These are phyloP conservation scores for Champsocephalus gunnari DNA, from an alignment of 2,797 vertebrate genomes.

Conservation along the genomic window DNA sequence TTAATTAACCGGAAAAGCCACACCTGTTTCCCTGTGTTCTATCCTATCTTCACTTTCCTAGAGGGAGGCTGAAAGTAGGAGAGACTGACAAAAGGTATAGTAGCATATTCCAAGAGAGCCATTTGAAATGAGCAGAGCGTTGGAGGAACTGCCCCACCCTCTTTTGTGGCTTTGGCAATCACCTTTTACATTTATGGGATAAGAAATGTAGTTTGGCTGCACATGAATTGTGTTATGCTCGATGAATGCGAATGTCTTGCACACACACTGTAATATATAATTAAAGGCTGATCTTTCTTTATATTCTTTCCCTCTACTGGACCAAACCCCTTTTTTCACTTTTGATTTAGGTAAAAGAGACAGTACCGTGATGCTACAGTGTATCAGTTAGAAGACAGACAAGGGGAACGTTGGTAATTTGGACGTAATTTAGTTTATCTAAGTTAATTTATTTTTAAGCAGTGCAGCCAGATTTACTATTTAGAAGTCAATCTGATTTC, in stretches of 20 bases:
- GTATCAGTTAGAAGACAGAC: conserved; percentile 23
- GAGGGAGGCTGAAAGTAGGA: not conserved
- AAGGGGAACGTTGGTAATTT: conserved; percentile 30
- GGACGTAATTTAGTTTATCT: conserved; percentile 42
- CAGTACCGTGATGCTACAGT: not conserved
- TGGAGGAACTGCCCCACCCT: conserved; percentile 45
- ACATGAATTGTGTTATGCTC: not conserved
- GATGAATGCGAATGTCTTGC: not conserved
- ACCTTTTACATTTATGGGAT: too few relatives aligned
- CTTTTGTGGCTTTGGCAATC: conserved; percentile 30
- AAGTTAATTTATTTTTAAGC: conserved; percentile 40
- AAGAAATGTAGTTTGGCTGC: not conserved
- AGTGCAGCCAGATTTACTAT: conserved; percentile 41
- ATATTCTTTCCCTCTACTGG: not conserved
- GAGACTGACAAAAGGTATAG: not conserved
- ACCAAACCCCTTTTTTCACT: not conserved
- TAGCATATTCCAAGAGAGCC: conserved; percentile 23
- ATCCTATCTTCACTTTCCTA: conserved; percentile 14
- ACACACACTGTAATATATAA: not conserved
- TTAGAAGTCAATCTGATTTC: conserved; percentile 41
- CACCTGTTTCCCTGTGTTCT: not conserved
- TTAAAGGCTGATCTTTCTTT: not conserved
- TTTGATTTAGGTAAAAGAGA: conserved; percentile 6
- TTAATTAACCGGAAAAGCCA: conserved; percentile 8
- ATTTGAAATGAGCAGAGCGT: conserved; percentile 21